phyloP scores from a whole-genome alignment of 2,797 vertebrate genomes.

The Darevskia mixta region DNA sequence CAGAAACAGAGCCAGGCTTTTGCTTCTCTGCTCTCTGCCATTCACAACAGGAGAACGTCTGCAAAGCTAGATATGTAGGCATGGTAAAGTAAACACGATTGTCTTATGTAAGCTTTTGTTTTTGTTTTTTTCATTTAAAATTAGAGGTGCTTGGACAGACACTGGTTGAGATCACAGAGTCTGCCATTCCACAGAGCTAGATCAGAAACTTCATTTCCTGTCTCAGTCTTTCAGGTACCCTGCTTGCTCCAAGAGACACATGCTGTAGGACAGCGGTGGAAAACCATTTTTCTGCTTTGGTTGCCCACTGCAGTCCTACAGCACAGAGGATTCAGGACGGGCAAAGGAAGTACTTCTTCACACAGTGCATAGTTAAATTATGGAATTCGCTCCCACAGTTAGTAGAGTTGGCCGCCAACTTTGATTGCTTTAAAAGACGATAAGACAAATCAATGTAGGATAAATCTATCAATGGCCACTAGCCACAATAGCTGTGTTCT shows the following conservation, averaged over 20 bases:
- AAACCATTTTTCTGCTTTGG: no score
- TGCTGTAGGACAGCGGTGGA: no score
- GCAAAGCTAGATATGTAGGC: neutral
- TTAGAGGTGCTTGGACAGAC: neutral
- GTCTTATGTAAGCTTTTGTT: neutral
- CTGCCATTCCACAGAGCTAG: neutral
- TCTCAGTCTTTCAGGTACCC: neutral
- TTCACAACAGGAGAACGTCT: neutral
- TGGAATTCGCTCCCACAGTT: no score
- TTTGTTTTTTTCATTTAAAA: neutral
- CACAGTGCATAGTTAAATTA: no score
- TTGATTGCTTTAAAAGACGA: no score
- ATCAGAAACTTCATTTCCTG: neutral
- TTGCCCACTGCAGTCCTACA: no score
- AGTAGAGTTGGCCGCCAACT: no score
- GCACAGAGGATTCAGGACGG: no score
- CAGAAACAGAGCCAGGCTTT: neutral
- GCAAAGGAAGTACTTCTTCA: no score
- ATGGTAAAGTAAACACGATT: neutral
- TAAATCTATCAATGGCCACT: no score
- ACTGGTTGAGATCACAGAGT: neutral
- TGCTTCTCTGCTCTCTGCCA: neutral
- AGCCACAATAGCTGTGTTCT: no score
- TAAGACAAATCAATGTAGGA: no score
- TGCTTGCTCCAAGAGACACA: neutral